Conservation (phyloP, 2,888 invertebrate genomes). For the Hypena proboscidalis region DNA sequence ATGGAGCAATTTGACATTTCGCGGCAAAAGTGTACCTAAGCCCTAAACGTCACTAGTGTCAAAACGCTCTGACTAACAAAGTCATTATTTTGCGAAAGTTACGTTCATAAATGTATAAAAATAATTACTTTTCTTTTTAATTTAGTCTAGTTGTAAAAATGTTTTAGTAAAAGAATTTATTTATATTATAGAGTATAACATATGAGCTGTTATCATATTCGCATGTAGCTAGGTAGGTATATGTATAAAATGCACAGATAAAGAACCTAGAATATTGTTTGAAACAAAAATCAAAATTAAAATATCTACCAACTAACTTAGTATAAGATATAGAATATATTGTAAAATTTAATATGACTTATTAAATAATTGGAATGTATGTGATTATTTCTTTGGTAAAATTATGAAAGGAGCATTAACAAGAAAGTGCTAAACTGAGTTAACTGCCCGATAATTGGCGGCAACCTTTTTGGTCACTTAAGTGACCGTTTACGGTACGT, state of each 20-base stretch:
- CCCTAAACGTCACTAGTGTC: too few relatives aligned
- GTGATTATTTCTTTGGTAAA: constrained; percentile 36
- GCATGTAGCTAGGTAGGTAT: constrained; percentile 38
- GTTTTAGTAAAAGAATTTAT: constrained; percentile 3
- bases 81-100: too few relatives aligned
- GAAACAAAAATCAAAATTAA: constrained; percentile 40
- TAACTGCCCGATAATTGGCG: too few relatives aligned
- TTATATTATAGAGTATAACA: not conserved
- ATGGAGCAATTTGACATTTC: too few relatives aligned
- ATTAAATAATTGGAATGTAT: constrained; percentile 57
- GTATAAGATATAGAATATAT: constrained; percentile 47
- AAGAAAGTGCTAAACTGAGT: too few relatives aligned
- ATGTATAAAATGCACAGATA: constrained; percentile 56
- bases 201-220: constrained; percentile 30
- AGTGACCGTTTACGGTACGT: too few relatives aligned
- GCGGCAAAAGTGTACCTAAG: too few relatives aligned
- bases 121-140: too few relatives aligned
- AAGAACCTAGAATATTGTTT: constrained; percentile 52
- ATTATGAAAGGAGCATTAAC: constrained; percentile 23
- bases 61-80: too few relatives aligned
- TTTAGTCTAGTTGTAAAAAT: too few relatives aligned
- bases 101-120: too few relatives aligned
- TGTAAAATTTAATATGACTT: constrained; percentile 64
- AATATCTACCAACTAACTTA: constrained; percentile 34
- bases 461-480: too few relatives aligned